phyloP scores from a whole-genome alignment of 1,140 invertebrate species.

The Nephila pilipes region DNA sequence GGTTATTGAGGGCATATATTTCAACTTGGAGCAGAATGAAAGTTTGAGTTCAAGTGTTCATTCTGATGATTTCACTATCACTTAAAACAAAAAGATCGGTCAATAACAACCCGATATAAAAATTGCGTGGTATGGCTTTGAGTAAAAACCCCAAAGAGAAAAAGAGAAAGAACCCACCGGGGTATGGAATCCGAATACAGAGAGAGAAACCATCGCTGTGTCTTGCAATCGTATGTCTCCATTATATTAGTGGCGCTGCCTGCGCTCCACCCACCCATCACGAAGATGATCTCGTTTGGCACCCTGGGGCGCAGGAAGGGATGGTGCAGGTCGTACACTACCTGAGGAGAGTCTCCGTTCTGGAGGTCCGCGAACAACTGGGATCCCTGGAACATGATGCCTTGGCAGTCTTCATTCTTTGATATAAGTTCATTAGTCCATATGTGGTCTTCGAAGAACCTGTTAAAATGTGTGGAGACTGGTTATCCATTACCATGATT shows the following conservation, averaged over 20 bases:
- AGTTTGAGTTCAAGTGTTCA: too few species aligned
- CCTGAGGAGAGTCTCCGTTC: conserved; percentile 68
- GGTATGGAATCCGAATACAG: conserved; percentile 85
- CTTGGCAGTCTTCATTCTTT: conserved; percentile 78
- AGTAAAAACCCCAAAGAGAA: too few species aligned
- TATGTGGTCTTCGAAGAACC: conserved; percentile 45
- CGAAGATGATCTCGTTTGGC: conserved; percentile 87
- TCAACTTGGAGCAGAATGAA: too few species aligned
- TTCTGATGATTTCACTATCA: too few species aligned
- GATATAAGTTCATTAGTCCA: not conserved
- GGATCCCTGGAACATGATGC: conserved; percentile 80
- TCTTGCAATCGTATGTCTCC: conserved; percentile 87
- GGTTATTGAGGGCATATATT: too few species aligned
- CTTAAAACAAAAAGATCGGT: too few species aligned
- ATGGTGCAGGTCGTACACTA: conserved; percentile 78
- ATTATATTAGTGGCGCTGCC: conserved; percentile 89
- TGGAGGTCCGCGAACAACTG: conserved; percentile 80
- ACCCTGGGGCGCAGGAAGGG: conserved; percentile 85
- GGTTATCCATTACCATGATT: not conserved
- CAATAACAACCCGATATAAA: too few species aligned
- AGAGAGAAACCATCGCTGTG: conserved; percentile 84
- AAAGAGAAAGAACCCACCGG: conserved; percentile 11
- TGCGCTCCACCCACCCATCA: conserved; percentile 90
- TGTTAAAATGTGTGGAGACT: not conserved
- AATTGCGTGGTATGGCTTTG: too few species aligned